These are phyloP conservation scores for Quadroppia sp. DNA, from an alignment of 2,888 invertebrate genomes.

Conservation along the genomic window DNA sequence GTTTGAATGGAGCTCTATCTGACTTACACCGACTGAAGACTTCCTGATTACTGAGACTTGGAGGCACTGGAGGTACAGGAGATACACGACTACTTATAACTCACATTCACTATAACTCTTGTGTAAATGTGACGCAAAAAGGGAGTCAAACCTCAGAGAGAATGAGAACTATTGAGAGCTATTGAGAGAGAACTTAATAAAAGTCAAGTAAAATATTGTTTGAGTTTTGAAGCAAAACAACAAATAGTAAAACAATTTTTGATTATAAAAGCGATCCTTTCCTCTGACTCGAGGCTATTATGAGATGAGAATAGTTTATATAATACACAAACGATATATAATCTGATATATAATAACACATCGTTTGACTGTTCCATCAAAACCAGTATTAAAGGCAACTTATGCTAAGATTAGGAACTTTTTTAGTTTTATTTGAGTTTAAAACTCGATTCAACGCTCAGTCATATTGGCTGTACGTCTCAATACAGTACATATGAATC, in stretches of 20 bases:
- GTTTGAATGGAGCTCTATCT: conserved; percentile 15
- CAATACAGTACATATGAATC: not conserved
- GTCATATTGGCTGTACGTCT: not conserved
- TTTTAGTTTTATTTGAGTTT: not conserved
- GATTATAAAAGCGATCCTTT: conserved; percentile 11
- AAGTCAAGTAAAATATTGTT: conserved; percentile 6
- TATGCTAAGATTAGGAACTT: conserved; percentile 14
- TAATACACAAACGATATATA: not conserved
- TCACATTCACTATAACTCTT: not conserved
- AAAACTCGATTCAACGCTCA: conserved; percentile 17
- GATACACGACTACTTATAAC: not conserved
- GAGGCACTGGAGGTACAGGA: not conserved
- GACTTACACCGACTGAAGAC: conserved; percentile 27
- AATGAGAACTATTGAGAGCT: not conserved
- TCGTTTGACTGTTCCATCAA: not conserved
- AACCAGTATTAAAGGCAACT: conserved; percentile 27
- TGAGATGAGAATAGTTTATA: conserved; percentile 5
- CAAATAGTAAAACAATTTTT: not conserved
- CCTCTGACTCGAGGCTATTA: conserved; percentile 18
- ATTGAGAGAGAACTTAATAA: not conserved
- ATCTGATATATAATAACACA: not conserved
- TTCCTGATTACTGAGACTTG: conserved; percentile 26
- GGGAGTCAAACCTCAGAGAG: not conserved
- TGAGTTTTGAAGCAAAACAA: not conserved
- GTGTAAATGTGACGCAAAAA: not conserved